A percentile compares a stretch with the other conserved stretches of the same genome.
phyloP scores from a whole-genome alignment of 1,140 invertebrate species.

The Triops longicaudatus region DNA sequence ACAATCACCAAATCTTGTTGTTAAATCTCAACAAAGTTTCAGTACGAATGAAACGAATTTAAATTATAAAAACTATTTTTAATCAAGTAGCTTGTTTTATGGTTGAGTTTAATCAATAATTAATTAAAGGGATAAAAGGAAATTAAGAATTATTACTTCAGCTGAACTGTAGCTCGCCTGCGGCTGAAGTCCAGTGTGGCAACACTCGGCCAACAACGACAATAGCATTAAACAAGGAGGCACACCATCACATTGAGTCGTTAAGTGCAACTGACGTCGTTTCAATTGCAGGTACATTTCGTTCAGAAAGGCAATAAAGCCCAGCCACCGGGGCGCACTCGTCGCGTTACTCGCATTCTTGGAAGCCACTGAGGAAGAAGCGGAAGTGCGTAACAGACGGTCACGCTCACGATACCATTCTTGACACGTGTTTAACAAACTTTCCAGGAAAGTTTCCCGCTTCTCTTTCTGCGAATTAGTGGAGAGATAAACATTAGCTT shows the following conservation, averaged over 20 bases:
- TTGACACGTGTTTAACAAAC: conserved; percentile 74
- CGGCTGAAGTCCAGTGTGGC: conserved; percentile 67
- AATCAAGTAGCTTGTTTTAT: too few species aligned
- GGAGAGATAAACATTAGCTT: neutral
- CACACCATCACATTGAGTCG: conserved; percentile 51
- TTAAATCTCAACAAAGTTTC: too few species aligned
- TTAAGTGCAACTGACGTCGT: conserved; percentile 58
- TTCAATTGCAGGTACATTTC: conserved; percentile 79
- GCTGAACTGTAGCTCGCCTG: conserved; percentile 61
- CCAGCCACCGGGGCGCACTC: conserved; percentile 55
- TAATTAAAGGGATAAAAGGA: too few species aligned
- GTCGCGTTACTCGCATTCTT: conserved; percentile 35
- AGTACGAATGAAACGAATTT: too few species aligned
- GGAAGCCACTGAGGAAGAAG: conserved; percentile 34
- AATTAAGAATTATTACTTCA: conserved; percentile 47
- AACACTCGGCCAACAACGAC: conserved; percentile 71
- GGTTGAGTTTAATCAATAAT: too few species aligned
- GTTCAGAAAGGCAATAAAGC: conserved; percentile 77
- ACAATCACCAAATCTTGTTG: too few species aligned
- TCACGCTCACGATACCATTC: conserved; percentile 81
- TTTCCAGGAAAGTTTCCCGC: conserved; percentile 78
- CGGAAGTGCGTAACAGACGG: conserved; percentile 34
- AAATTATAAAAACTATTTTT: too few species aligned
- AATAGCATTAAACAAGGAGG: conserved; percentile 63
- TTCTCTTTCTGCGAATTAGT: conserved; percentile 56